Conservation (phyloP, 2,797 vertebrate genomes). For the Sebastes hopkinsi region DNA sequence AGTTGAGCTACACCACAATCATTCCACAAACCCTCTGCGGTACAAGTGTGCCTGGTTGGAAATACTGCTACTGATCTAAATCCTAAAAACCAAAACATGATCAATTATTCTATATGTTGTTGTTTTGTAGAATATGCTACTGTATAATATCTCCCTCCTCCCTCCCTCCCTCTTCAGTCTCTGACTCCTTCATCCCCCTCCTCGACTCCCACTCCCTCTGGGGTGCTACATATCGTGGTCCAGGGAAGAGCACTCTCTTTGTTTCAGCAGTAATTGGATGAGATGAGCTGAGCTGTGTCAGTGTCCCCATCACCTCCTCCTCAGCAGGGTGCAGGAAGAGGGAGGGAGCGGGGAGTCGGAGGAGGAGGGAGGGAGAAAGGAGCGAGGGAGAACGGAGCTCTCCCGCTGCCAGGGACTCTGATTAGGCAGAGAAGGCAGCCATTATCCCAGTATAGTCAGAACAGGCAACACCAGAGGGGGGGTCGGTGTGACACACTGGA, state of each 20-base stretch:
- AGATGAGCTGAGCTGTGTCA: constrained; percentile 76
- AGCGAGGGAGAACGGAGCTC: constrained; percentile 40
- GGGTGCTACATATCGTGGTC: constrained; percentile 61
- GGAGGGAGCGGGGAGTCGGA: neutral
- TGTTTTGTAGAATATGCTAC: constrained; percentile 19
- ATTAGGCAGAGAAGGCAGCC: constrained; percentile 69
- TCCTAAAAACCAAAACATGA: neutral
- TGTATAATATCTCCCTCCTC: constrained; percentile 24
- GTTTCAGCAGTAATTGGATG: constrained; percentile 79
- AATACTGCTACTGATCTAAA: neutral
- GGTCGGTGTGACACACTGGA: constrained; percentile 68
- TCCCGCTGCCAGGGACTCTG: constrained; percentile 57
- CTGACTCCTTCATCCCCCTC: constrained; percentile 26
- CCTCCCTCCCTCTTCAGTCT: constrained; percentile 21
- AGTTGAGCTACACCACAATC: neutral
- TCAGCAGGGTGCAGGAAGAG: constrained; percentile 56
- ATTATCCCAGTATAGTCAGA: constrained; percentile 72
- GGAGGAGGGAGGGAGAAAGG: constrained; percentile 19
- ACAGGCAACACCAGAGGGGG: constrained; percentile 48
- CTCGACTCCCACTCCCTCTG: constrained; percentile 43
- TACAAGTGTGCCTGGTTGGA: no score
- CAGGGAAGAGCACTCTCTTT: constrained; percentile 69
- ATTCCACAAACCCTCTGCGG: no score
- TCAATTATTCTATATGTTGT: constrained; percentile 12
- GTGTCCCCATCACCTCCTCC: constrained; percentile 76